phyloP scores from a whole-genome alignment of 2,888 invertebrate species.

The Sphaerophoria rueppellii region DNA sequence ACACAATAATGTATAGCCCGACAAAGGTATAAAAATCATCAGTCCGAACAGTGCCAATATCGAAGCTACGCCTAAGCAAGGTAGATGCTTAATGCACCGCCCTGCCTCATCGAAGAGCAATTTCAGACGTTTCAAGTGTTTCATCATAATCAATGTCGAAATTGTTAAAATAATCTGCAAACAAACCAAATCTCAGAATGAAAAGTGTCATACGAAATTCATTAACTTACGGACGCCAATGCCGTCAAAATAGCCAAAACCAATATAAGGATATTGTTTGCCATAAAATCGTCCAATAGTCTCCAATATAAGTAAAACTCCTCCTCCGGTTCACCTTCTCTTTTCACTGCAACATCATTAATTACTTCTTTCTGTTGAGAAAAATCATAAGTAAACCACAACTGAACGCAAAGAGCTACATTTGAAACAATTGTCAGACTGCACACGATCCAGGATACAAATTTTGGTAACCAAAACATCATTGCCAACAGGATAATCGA shows the following conservation, averaged over 20 bases:
- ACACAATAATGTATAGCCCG: not conserved
- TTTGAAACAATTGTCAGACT: not conserved
- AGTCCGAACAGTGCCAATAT: not conserved
- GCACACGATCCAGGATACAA: conserved; percentile 1
- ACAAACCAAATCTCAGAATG: not conserved
- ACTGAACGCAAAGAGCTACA: not conserved
- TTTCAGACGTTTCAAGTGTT: not conserved
- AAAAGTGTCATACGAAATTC: not conserved
- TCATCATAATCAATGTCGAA: not conserved
- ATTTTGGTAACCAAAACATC: not conserved
- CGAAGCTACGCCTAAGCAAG: not conserved
- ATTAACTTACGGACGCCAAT: not conserved
- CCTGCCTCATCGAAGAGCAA: not conserved
- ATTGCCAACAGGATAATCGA: not conserved
- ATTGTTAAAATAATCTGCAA: not conserved
- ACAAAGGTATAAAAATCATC: not conserved
- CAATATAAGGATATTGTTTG: not conserved
- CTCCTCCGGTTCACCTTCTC: not conserved
- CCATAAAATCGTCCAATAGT: not conserved
- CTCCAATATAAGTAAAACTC: too few relatives aligned
- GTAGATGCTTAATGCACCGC: not conserved
- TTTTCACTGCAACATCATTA: too few relatives aligned
- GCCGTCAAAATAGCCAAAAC: not conserved
- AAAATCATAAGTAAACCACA: not conserved
- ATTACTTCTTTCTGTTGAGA: not conserved